These are phyloP conservation scores for Fissipunctia ypsillon DNA, from an alignment of 2,888 invertebrate genomes.

Conservation along the genomic window DNA sequence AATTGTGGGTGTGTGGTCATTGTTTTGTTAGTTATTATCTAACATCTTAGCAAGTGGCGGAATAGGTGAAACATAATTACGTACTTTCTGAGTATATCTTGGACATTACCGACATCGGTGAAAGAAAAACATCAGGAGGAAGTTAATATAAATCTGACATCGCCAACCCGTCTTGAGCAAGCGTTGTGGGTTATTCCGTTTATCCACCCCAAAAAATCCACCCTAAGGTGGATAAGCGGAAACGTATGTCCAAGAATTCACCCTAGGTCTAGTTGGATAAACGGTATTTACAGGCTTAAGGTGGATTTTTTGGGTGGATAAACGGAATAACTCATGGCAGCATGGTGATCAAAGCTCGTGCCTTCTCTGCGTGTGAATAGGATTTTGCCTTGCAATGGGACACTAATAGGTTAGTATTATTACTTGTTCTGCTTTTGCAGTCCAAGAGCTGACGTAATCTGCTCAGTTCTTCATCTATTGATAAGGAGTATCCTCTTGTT, in stretches of 20 bases:
- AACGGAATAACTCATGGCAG: too few species aligned
- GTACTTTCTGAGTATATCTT: neutral
- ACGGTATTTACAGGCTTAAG: too few species aligned
- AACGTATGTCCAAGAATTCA: too few species aligned
- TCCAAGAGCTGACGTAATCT: neutral
- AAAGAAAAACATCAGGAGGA: neutral
- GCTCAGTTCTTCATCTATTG: neutral
- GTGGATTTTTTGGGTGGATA: too few species aligned
- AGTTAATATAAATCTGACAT: neutral
- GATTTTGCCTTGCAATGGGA: neutral
- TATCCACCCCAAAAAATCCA: too few species aligned
- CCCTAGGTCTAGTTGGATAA: too few species aligned
- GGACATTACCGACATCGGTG: neutral
- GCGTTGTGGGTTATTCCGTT: too few species aligned
- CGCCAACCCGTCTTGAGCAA: too few species aligned
- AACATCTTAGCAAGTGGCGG: neutral
- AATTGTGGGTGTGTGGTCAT: conserved; percentile 30
- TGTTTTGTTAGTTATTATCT: conserved; percentile 12
- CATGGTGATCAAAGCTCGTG: neutral
- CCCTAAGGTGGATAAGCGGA: too few species aligned
- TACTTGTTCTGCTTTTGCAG: neutral
- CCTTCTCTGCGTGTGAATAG: neutral
- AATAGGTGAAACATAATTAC: neutral
- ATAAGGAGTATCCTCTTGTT: too few species aligned
- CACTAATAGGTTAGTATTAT: neutral